Base-by-base conservation (phyloP, 2,113 vertebrate genomes). In the Oenanthe oenanthe region DNA sequence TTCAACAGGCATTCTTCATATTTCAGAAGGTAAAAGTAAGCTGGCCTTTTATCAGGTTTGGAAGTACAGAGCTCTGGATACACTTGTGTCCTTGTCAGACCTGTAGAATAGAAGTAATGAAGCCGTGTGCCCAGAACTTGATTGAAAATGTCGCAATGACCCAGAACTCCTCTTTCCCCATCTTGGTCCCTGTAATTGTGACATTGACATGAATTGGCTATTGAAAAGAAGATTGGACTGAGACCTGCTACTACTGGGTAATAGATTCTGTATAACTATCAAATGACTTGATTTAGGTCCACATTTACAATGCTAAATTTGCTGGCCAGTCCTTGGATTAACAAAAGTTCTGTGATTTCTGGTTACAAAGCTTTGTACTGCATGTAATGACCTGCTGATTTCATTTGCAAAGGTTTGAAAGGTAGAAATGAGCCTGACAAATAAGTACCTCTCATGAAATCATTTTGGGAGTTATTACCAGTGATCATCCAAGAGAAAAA, bases 171-270 rank as follows among this genome's bases (percentile, higher is more conserved):
- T 97, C 71, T 98, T 98, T 86, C 68, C 98, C 53, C 96, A 90
- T 42, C 13, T 91, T 16, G 96, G 95, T 17, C 47, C 56, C 21
- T 99, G 98, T n/a, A 76, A 93, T 8, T 31, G 42, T 1, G 66
- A 84, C 9, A 68, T 9, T 70, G 94, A 96, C 68, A 67, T 98
- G 93, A 97, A 98, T 7, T 98, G 97, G 96, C 93, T 71, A 94
- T 93, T 87, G 98, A 98, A 96, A 97, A 98, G 47, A 96, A 76
- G 48, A 98, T 95, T 96, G 95, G 96, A 7, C 80, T 65, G 29
- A 98, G 96, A 80, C 95, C 28, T 98, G 98, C 88, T 99, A 98
- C 4, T 97, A 98, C 32, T 99, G 98, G 98, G 98, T 98, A 96
- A 98, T 83, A n/a, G 98, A 98, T 92, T 97, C 89, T 97, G 97